phyloP scores from a whole-genome alignment of 1,140 invertebrate genomes.

The Leptopilina boulardi region DNA sequence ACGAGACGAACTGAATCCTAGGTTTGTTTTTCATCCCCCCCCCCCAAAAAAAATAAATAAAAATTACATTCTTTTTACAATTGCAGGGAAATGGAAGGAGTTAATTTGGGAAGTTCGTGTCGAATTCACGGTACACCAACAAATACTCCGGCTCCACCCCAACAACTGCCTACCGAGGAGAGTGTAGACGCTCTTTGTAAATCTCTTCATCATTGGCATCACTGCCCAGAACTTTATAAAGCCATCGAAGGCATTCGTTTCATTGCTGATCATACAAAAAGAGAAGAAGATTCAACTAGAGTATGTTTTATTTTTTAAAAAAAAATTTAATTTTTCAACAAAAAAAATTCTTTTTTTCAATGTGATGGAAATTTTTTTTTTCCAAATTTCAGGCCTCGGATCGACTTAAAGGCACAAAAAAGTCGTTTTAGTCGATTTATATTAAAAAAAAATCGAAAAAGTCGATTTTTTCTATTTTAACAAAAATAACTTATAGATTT shows the following conservation, averaged over 20 bases:
- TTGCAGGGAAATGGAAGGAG: slow-evolving; percentile 77
- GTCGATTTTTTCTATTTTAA: too few relatives aligned
- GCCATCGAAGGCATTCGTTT: slow-evolving; percentile 94
- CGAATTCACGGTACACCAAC: slow-evolving; percentile 80
- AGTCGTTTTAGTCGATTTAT: too few relatives aligned
- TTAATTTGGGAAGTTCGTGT: slow-evolving; percentile 77
- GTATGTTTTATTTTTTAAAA: slow-evolving; percentile 75
- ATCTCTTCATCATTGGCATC: slow-evolving; percentile 83
- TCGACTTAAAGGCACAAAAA: too few relatives aligned
- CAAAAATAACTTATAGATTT: too few relatives aligned
- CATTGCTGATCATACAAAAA: slow-evolving; percentile 94
- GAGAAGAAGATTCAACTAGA: slow-evolving; percentile 93
- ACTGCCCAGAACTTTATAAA: slow-evolving; percentile 93
- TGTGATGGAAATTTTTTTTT: too few relatives aligned
- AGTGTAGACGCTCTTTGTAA: slow-evolving; percentile 75
- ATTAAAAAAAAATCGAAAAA: too few relatives aligned
- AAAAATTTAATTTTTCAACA: slow-evolving; percentile 41
- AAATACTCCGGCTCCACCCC: slow-evolving; percentile 69
- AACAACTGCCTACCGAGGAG: slow-evolving; percentile 68
- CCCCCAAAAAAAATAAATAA: too few relatives aligned
- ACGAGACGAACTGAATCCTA: slow-evolving; percentile 77
- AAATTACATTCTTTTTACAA: too few relatives aligned
- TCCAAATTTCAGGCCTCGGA: too few relatives aligned
- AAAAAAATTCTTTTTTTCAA: slow-evolving; percentile 8
- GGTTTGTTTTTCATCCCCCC: slow-evolving; percentile 66